Base-by-base conservation (phyloP, 2,113 vertebrate species). In the Nothocercus nigrocapillus region DNA sequence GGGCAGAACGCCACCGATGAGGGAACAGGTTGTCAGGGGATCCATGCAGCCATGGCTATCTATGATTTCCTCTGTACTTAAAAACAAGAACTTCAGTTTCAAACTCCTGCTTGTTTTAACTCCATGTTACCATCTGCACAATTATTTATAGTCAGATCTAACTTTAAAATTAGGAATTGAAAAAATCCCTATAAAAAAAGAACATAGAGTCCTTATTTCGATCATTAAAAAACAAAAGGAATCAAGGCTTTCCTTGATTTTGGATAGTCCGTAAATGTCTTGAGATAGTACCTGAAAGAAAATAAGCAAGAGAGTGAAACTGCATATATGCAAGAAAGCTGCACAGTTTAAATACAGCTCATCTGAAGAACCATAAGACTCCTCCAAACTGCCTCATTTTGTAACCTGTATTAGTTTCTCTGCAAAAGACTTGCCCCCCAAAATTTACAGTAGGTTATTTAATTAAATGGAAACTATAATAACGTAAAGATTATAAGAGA, bases 241-340 rank as follows among this genome's bases (percentile, higher is more conserved):
- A 99, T 98, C 87, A 99, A 96, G 78, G 98, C 98, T 98, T 98
- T 99, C 97, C 99, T 98, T 96, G 98, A 98, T 97, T 97, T 98
- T 84, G 99, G 99, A 89, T 99, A 99, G 90, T 98, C 98, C 95
- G 98, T 97, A 96, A 99, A 99, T 45, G 97, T 98, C 96, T 98
- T 98, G 89, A 97, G 95, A 95, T 99, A 99, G 97, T 98, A 99
- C 96, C 99, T 99, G 96, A 79, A 98, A 97, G 84, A 98, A 85
- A 97, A 95, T 49, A 97, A 94, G 88, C 56, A 64, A 94, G 88
- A 92, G 16, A 85, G 84, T 95, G 87, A 91, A 95, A 79, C 47
- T 77, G 54, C 7, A 64, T 59, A 53, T 18, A 20, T 22, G 38
- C 14, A 88, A 84, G 51, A 69, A 75, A 73, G 95, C 45, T 28